phyloP scores from a whole-genome alignment of 2,797 vertebrate genomes.

The Tiaroga cobitis region DNA sequence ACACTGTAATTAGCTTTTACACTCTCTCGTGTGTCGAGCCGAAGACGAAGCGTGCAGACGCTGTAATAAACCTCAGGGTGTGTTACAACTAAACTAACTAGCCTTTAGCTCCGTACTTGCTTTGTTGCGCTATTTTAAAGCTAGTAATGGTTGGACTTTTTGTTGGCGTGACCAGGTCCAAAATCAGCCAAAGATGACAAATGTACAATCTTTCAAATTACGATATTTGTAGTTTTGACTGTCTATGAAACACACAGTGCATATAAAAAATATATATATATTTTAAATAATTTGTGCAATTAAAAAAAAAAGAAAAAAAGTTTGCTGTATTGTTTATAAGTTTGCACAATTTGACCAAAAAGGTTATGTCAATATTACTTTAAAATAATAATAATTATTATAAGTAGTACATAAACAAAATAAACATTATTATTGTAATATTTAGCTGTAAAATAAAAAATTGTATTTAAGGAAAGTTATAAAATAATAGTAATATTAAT shows the following conservation, averaged over 20 bases:
- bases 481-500: neutral
- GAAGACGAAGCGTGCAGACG: slow-evolving; percentile 48
- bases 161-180: neutral
- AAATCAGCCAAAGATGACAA: neutral
- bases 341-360: neutral
- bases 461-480: neutral
- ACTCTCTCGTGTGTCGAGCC: slow-evolving; percentile 48
- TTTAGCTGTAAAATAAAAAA: neutral
- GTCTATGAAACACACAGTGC: neutral
- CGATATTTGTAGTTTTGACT: neutral
- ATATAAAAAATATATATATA: neutral
- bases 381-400: neutral
- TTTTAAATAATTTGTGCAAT: neutral
- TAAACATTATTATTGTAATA: neutral
- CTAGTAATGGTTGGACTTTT: neutral
- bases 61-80: slow-evolving; percentile 67
- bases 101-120: neutral
- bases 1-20: slow-evolving; percentile 68
- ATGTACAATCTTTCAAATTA: neutral
- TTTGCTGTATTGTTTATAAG: neutral
- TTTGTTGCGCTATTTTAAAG: slow-evolving; percentile 22
- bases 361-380: neutral
- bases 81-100: slow-evolving; percentile 26
- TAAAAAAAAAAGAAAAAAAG: no score
- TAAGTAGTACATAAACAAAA: neutral